Percentiles rank a stretch among this genome's conserved stretches.
phyloP scores from a whole-genome alignment of 2,888 invertebrate genomes.

The Mesoligia furuncula region DNA sequence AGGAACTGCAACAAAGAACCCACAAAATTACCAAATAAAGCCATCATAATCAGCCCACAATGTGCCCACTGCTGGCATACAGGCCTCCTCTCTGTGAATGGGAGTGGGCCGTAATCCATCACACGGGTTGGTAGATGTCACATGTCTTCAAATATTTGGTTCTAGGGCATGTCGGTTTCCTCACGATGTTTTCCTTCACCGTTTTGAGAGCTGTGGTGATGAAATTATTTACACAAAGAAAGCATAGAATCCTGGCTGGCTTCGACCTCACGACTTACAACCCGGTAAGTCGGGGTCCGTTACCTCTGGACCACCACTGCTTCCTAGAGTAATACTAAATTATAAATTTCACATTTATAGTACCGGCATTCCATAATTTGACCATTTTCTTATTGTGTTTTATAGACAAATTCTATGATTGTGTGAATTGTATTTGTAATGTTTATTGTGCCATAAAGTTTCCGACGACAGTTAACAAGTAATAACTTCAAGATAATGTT shows the following conservation, averaged over 20 bases:
- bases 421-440: background rate
- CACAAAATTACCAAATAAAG: background rate
- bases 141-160: too few species aligned
- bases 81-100: background rate
- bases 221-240: background rate
- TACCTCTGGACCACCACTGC: background rate
- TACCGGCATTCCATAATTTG: background rate
- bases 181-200: too few species aligned
- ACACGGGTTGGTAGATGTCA: too few species aligned
- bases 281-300: background rate
- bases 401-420: background rate
- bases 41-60: background rate
- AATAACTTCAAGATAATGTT: conserved; percentile 16
- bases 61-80: background rate
- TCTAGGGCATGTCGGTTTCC: too few species aligned
- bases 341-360: background rate
- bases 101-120: too few species aligned
- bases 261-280: background rate
- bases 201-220: background rate
- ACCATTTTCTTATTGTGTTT: background rate
- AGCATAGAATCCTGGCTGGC: background rate
- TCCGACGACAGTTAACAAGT: background rate
- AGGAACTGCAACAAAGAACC: background rate
- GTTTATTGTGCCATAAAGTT: conserved; percentile 6
- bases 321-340: too few species aligned